Percentiles rank a stretch among this genome's conserved stretches.
Conservation (phyloP, 2,797 vertebrate species). For the Lagodon rhomboides region DNA sequence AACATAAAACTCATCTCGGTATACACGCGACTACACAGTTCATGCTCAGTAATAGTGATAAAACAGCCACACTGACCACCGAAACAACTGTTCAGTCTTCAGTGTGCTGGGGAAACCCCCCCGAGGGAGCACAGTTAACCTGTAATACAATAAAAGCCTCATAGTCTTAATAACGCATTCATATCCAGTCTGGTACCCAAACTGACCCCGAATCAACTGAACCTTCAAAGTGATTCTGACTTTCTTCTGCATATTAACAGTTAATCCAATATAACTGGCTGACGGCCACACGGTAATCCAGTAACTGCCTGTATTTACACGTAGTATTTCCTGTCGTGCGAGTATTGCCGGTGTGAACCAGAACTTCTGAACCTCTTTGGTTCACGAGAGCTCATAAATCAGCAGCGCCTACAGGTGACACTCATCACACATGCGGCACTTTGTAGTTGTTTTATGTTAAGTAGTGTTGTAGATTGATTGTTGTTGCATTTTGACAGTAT, state of each 20-base stretch:
- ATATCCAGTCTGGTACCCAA: slow-evolving; percentile 21
- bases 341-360: slow-evolving; percentile 14
- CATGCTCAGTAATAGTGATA: neutral
- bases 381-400: neutral
- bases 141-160: slow-evolving; percentile 17
- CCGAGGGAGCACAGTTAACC: slow-evolving; percentile 11
- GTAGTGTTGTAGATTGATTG: too few species aligned
- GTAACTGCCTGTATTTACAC: slow-evolving; percentile 38
- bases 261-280: slow-evolving; percentile 52
- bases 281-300: slow-evolving; percentile 37
- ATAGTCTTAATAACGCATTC: slow-evolving; percentile 47
- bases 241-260: slow-evolving; percentile 48
- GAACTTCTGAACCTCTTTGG: neutral
- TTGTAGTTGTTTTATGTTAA: too few species aligned
- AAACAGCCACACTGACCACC: neutral
- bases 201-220: slow-evolving; percentile 46
- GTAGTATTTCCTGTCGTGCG: slow-evolving; percentile 31
- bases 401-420: neutral
- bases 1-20: neutral
- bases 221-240: slow-evolving; percentile 50
- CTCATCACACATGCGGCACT: neutral
- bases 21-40: neutral
- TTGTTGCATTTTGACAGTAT: too few species aligned
- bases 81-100: neutral
- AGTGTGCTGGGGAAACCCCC: neutral